Conservation (phyloP, 2,113 vertebrate species). For the Gambusia affinis region DNA sequence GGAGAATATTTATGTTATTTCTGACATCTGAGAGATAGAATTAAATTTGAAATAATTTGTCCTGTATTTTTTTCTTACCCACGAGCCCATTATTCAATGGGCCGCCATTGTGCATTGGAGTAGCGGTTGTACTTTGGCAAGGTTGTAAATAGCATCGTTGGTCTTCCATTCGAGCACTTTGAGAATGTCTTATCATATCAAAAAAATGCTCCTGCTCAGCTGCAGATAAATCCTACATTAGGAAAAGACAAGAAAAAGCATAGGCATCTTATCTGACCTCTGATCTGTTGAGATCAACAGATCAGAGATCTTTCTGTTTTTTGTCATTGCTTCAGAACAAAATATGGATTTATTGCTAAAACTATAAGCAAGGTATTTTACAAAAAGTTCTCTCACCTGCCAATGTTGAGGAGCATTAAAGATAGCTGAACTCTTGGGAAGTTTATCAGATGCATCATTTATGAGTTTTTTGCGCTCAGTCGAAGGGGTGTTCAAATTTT, state of each 20-base stretch:
- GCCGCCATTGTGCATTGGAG: constrained; percentile 53
- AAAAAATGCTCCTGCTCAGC: constrained; percentile 82
- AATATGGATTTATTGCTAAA: not conserved
- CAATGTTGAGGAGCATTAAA: constrained; percentile 32
- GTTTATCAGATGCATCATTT: constrained; percentile 15
- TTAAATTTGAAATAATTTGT: constrained; percentile 9
- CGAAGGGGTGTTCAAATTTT: constrained; percentile 37
- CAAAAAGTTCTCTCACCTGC: constrained; percentile 44
- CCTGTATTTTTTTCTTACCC: constrained; percentile 51
- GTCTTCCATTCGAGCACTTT: constrained; percentile 84
- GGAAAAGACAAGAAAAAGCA: not conserved
- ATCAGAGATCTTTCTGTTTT: no score
- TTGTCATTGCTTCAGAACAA: not conserved
- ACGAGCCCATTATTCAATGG: constrained; percentile 34
- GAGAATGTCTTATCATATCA: constrained; percentile 82
- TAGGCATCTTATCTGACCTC: not conserved
- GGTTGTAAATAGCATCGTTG: constrained; percentile 82
- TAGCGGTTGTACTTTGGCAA: constrained; percentile 50
- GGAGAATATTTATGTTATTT: constrained; percentile 22
- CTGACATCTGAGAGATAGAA: not conserved
- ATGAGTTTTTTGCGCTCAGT: constrained; percentile 24
- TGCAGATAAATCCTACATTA: constrained; percentile 28
- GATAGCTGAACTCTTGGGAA: constrained; percentile 34
- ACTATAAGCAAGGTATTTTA: not conserved
- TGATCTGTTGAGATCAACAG: not conserved